Evolutionary conservation across 1,140 invertebrate genomes (phyloP), one percentile per base, ranked within the genome.

Genomic region (Heliconius himera): DNA sequence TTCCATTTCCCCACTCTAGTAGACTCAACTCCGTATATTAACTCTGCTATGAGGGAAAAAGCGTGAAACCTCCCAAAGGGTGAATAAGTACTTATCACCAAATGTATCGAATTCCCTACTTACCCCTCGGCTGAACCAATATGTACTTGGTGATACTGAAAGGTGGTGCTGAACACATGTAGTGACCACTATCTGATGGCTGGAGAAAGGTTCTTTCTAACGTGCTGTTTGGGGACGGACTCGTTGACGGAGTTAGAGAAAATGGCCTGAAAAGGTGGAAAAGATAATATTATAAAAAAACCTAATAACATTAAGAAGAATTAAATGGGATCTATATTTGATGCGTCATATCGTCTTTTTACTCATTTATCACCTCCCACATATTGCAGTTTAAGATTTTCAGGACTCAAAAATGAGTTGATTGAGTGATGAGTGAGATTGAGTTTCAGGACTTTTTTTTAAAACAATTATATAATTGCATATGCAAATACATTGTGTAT

Each of bases 61-160:
- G 13, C 11, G 41, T 46, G 26, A 29, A 70, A 70, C 18, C 18
- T 1, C 29, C 29, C 13, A 46, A 41, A 72, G 41, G 18, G 20
- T 8, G 4, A 20, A 22, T 72, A 73, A 73, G 51, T 38, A n/a
- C n/a, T n/a, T n/a, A 78, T 9, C 54, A 56, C 18, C 3, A 56
- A 3, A 56, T n/a, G 54, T 22, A 22, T 22, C 54, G 8, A 56
- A 66, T 22, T 22, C 22, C 4, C 60, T 22, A 75, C 79, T 79
- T 36, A 91, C 91, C 87, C 77, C 33, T 80, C 1, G 80, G 80
- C 78, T 94, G 92, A 56, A 94, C 91, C 18, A 93, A 72, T 49
- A 94, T 87, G 60, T 89, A 92, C 80, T 93, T 93, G 80, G 86
- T 90, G 77, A 86, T 85, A 76, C 91, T 93, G 84, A 87, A 91